Base-by-base conservation (phyloP, 2,113 vertebrate species). In the Columba janthina region DNA sequence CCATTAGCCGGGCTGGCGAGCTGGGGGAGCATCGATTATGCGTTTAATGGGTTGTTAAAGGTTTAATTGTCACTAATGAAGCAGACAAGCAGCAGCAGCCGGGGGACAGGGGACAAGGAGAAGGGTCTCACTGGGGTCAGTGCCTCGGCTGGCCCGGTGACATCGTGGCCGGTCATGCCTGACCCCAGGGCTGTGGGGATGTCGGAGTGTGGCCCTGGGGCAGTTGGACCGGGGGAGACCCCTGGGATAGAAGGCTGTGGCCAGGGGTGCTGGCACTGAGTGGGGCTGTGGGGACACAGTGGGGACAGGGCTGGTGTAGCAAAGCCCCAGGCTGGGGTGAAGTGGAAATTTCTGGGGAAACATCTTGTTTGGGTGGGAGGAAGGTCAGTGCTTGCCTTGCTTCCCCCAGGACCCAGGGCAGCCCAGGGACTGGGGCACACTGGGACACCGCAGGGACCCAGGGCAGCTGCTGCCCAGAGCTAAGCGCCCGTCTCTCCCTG, bases 31-130 rank as follows among this genome's bases (percentile, higher is more conserved):
- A 94, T 93, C 78, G 96, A 96, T 95, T 94, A 93, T 97, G 97
- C 97, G 82, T 98, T 98, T 98, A 98, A 98, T 98, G 98, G 98
- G 92, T 98, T 94, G 96, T 98, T 97, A 97, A 88, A 93, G 91
- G 96, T 97, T 97, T 97, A 94, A 97, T 98, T 98, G 97, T 97
- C 96, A 80, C 89, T 98, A 95, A 98, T 96, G 94, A 98, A 97
- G 96, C 97, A 93, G 96, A 74, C 67, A 89, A 80, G 40, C 84
- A 79, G 93, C 88, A 77, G 89, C 90, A 90, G 95, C 71, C 80
- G 64, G 82, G 44, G 69, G 38, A 87, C n/a, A 20, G 56, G 77
- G 89, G 72, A 90, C 70, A 44, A 64, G 93, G 64, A 89, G 66
- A 69, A 50, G 78, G 93, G 91, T 91, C 91, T 89, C 6, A 3